Percentiles rank a stretch among this genome's conserved stretches.
Evolutionary conservation across 2,797 vertebrate species (phyloP).

Genomic region (Characodon lateralis): DNA sequence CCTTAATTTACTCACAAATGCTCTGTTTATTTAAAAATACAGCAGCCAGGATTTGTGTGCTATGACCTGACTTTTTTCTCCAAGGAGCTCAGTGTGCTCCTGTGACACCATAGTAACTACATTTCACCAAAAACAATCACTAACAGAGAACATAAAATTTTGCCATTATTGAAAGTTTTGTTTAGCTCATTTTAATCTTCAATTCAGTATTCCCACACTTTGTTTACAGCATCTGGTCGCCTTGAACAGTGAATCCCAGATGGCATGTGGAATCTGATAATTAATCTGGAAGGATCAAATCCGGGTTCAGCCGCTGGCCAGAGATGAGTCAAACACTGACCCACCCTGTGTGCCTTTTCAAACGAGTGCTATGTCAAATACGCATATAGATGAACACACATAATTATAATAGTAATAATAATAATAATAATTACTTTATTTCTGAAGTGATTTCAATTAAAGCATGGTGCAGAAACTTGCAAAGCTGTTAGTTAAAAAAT

Average conservation of each 20-base stretch:
- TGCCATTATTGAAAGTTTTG: background rate
- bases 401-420: too few relatives aligned
- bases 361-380: conserved; percentile 22
- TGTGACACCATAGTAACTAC: background rate
- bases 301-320: conserved; percentile 48
- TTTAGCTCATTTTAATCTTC: conserved; percentile 4
- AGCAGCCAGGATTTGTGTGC: background rate
- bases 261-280: conserved; percentile 51
- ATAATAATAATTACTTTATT: background rate
- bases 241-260: conserved; percentile 53
- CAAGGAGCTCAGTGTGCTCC: background rate
- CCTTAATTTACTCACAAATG: background rate
- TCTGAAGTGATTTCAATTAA: background rate
- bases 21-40: background rate
- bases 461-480: background rate
- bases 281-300: conserved; percentile 63
- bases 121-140: background rate
- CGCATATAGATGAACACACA: background rate
- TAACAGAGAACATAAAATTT: background rate
- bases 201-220: conserved; percentile 36
- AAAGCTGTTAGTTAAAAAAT: background rate
- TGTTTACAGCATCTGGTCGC: conserved; percentile 31
- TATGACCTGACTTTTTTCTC: background rate
- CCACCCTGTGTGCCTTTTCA: conserved; percentile 13
- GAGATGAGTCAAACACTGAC: conserved; percentile 14